Percentiles rank a stretch among this genome's conserved stretches.
Evolutionary conservation across 35 echinoderm and acorn worm genomes (phyloP).

Genomic region (Ophiothrix spiculata): DNA sequence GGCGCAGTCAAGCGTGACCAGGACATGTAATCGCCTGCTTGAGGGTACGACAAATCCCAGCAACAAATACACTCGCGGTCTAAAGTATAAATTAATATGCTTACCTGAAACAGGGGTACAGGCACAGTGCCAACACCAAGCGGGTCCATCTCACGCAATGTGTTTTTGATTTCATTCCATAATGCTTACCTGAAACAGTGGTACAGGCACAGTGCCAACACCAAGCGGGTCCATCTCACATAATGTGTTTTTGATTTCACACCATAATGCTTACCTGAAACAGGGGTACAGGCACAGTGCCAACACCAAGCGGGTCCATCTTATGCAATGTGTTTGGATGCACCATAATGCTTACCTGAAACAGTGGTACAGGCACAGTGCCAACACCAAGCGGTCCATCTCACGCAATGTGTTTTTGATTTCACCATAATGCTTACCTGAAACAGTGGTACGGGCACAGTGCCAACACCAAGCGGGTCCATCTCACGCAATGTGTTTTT

Average conservation of each 20-base stretch:
- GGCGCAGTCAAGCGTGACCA: no score
- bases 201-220: slow-evolving; percentile 34
- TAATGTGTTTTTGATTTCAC: slow-evolving; percentile 69
- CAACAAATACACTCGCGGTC: no score
- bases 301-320: slow-evolving; percentile 61
- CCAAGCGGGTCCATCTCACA: slow-evolving; percentile 68
- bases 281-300: slow-evolving; percentile 27
- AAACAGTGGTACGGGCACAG: slow-evolving; percentile 50
- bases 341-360: not conserved
- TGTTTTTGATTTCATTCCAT: slow-evolving; percentile 56
- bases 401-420: not conserved
- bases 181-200: slow-evolving; percentile 68
- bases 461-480: slow-evolving; percentile 67
- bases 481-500: slow-evolving; percentile 61
- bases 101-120: slow-evolving; percentile 72
- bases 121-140: slow-evolving; percentile 55
- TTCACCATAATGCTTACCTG: slow-evolving; percentile 47
- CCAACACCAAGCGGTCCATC: not conserved
- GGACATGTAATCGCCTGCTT: no score
- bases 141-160: slow-evolving; percentile 57
- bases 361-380: not conserved
- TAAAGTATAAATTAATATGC: no score
- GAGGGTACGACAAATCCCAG: no score
- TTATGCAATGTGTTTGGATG: slow-evolving; percentile 45
- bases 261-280: slow-evolving; percentile 80